Base-by-base conservation (phyloP, 1,140 invertebrate species). In the Eumeta japonica region DNA sequence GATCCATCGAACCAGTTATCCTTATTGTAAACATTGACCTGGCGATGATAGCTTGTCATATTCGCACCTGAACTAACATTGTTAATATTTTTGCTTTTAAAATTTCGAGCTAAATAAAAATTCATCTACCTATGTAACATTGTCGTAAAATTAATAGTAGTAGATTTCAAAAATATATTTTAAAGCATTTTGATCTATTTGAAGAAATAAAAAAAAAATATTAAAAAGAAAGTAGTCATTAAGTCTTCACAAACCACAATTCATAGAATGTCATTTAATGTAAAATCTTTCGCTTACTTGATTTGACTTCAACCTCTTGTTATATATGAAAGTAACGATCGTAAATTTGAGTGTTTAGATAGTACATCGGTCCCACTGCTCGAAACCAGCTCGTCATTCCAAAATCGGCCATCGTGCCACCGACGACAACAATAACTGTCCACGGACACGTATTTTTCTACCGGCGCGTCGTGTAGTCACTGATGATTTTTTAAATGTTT, bases 401-500 rank as follows among this genome's bases (percentile, higher is more conserved):
- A 48, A 57, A 41, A 32, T 41, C 41, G 33, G 58, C 57, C 18
- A 52, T 61, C 53, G 51, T 58, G 56, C 54, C 44, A 39, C 50
- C 45, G 50, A 48, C 38, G 41, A 55, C 45, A 39, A 55, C 45
- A 39, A 55, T 59, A 50, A 58, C 60, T 62, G 56, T 63, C 41
- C 43, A 37, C 43, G 38, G 46, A 47, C 50, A 59, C 49, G 58
- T 47, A 34, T 52, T 59, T 61, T 62, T 62, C 58, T 40, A 28
- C 27, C 11, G 7, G 28, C 20, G n/a, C n/a, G n/a, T 7, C 20
- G 5, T 42, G 44, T 45, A 17, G 34, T n/a, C n/a, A n/a, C 45
- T 62, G 65, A 71, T 67, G 60, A 64, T 64, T 50, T 63, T 65
- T 61, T 53, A 58, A 64, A 65, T 71, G 62, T 71, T 71, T 71